Evolutionary conservation across 2,888 invertebrate species (phyloP).

Genomic region (Eilema depressum): DNA sequence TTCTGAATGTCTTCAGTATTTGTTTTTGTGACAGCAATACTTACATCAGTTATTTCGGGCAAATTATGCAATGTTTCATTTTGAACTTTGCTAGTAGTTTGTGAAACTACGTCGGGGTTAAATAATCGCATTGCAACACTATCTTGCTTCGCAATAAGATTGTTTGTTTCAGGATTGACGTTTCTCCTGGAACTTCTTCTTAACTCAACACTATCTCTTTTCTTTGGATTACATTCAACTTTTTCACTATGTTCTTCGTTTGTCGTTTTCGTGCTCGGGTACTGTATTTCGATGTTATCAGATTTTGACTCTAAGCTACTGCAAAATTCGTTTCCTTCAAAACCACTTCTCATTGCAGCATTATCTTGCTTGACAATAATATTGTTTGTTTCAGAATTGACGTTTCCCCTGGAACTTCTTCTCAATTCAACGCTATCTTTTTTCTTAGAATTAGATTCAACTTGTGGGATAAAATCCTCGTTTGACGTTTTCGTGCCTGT

Average conservation of each 20-base stretch:
- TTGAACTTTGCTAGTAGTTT: neutral
- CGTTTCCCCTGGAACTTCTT: neutral
- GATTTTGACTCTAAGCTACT: neutral
- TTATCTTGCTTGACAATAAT: neutral
- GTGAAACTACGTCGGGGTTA: neutral
- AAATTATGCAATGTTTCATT: neutral
- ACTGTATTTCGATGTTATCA: neutral
- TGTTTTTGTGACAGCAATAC: neutral
- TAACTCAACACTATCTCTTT: constrained; percentile 9
- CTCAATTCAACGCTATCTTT: constrained; percentile 11
- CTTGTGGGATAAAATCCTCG: neutral
- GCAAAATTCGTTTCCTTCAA: neutral
- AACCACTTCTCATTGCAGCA: neutral
- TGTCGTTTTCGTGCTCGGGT: neutral
- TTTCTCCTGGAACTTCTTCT: neutral
- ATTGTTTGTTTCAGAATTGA: neutral
- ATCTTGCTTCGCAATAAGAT: neutral
- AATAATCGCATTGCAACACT: neutral
- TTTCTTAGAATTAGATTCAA: constrained; percentile 4
- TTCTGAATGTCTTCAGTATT: constrained; percentile 2
- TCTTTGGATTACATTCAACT: neutral
- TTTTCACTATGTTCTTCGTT: neutral
- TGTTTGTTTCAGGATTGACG: neutral
- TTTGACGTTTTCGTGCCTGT: neutral
- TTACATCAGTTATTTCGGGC: neutral